Base-by-base conservation (phyloP, 2,797 vertebrate genomes). In the Lindbergichthys nudifrons region DNA sequence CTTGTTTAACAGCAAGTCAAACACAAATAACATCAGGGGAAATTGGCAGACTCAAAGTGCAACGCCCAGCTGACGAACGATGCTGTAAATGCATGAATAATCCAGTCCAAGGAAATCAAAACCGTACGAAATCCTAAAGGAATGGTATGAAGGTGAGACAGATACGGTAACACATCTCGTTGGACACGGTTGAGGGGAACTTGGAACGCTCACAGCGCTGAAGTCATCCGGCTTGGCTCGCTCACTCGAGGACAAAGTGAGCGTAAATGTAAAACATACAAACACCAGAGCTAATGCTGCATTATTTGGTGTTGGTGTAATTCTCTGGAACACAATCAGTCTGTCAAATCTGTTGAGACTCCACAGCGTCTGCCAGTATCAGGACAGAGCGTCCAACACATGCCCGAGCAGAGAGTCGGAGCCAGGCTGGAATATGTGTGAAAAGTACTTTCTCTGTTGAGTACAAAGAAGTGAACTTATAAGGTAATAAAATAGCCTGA, bases 321-420 rank as follows among this genome's bases (percentile, higher is more conserved):
- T 82, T 83, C 74, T 75, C 81, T 89, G 89, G 89, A 87, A 89
- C 82, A 78, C 76, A 77, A 87, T 87, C 81, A 62, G 57, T 68
- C 81, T 60, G 82, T 87, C 81, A 60, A 14, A 50, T 67, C 51
- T 75, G 74, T 66, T 58, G 78, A 83, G 48, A n/a, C 64, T 74
- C 70, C 3, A 61, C 75, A 80, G 69, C 26, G 16, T 80, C 61
- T 67, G 78, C 83, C 71, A 80, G 65, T 15, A 80, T 80, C 65
- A 45, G 70, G 57, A 77, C 65, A 87, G 56, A 60, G 75, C 11
- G 70, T 72, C 76, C 78, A 84, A 63, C 61, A 75, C 74, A 63
- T 76, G 83, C 77, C 69, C 0, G 39, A 81, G 76, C 59, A n/a
- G 65, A 57, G 65, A 69, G 65, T 86, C 77, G 79, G 69, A 74